phyloP scores from a whole-genome alignment of 1,140 invertebrate genomes.

The Leguminivora glycinivorella region DNA sequence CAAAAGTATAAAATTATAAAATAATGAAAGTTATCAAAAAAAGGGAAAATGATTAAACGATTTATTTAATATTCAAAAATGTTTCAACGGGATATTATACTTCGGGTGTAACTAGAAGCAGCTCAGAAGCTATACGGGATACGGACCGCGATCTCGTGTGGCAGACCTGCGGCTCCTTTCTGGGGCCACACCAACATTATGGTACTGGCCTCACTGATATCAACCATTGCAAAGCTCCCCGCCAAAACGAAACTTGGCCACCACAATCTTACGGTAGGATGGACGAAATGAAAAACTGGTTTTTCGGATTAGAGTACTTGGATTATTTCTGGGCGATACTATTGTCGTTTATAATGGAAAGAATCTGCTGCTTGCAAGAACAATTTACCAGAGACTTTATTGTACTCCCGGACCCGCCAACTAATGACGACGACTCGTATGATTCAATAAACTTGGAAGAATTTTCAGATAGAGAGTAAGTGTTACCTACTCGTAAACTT shows the following conservation, averaged over 20 bases:
- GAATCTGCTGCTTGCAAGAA: slow-evolving; percentile 72
- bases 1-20: too few species aligned
- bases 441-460: slow-evolving; percentile 59
- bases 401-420: slow-evolving; percentile 55
- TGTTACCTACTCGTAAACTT: background rate
- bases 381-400: slow-evolving; percentile 69
- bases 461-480: slow-evolving; percentile 68
- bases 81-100: slow-evolving; percentile 98
- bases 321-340: slow-evolving; percentile 70
- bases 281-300: slow-evolving; percentile 91
- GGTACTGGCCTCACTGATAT: slow-evolving; percentile 96
- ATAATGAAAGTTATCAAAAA: too few species aligned
- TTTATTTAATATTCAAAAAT: too few species aligned
- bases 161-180: slow-evolving; percentile 99
- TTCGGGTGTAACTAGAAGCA: slow-evolving; percentile 96
- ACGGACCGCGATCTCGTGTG: slow-evolving; percentile 98
- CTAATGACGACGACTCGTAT: slow-evolving; percentile 37
- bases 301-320: slow-evolving; percentile 67
- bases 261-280: slow-evolving; percentile 99
- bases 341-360: slow-evolving; percentile 70
- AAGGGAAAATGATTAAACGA: too few species aligned
- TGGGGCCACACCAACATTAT: slow-evolving; percentile 99
- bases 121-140: slow-evolving; percentile 98
- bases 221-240: slow-evolving; percentile 92
- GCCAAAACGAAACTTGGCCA: slow-evolving; percentile 99